Evolutionary conservation across 2,797 vertebrate genomes (phyloP), one percentile per base, ranked within the genome.

Genomic region (Chlorospingus flavigularis): DNA sequence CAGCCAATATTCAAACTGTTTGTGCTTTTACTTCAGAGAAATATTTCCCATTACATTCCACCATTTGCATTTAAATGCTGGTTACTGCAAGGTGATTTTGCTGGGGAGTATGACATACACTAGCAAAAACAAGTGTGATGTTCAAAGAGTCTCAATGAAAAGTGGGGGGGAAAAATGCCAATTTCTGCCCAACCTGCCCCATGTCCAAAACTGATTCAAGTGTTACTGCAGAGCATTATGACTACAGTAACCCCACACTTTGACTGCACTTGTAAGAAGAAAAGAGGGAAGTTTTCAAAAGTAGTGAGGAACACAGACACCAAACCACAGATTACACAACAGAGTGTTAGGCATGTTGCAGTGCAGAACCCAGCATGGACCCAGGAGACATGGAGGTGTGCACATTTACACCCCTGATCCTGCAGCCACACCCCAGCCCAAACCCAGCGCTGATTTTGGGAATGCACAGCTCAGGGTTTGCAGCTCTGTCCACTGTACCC

Each of bases 1-100:
- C 97, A 99, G 98, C 98, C 98, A 98, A 97, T 96, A 98, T 87
- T 98, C 96, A 97, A 98, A 98, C 87, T 92, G 94, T 94, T 96
- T 93, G 89, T 51, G 65, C 82, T 97, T 96, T 95, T 96, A 95
- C 90, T 92, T 98, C 96, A 97, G 95, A 97, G 90, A 93, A 83
- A 88, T 96, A 96, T 90, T 97, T 96, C 65, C 93, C 97, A 80
- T 94, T 74, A 95, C 92, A 92, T 88, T 95, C 88, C 86, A 87
- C 92, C 76, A 80, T 72, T 94, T 83, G 97, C 98, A 98, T 97
- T 98, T 94, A 97, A 97, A 97, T 97, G 97, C 97, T 96, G 94
- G 95, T 97, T 96, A 97, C 92, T 97, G 97, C 93, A 95, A 97
- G 96, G 95, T 95, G 96, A 95, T 94, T 96, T 91, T 95, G 84